Base-by-base conservation (phyloP, 2,113 vertebrate genomes). In the Rhodinocichla rosea region DNA sequence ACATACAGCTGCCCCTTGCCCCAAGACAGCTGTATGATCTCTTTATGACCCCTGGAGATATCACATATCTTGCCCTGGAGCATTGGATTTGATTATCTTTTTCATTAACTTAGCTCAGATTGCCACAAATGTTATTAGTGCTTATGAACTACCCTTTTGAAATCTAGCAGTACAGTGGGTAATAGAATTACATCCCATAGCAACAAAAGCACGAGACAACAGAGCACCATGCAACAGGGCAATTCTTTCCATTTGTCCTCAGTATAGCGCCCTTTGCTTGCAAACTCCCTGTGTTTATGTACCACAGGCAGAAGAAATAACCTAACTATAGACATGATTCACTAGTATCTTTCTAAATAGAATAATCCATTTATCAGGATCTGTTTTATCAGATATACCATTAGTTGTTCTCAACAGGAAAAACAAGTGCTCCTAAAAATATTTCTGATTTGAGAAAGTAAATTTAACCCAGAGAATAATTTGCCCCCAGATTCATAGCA, bases 71-170 rank as follows among this genome's bases (percentile, higher is more conserved):
- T 91, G 39, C 87, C 79, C 65, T 69, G 69, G 57, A 91, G 92
- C 76, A 93, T 86, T 85, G 90, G 85, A 94, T 97, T 80, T 88
- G 71, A 95, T 94, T 94, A 94, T 70, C 95, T 96, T 92, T 96
- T 96, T 97, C 96, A 94, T 96, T 97, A 94, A 90, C 82, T 93
- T 94, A 94, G 90, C 82, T 97, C 75, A 93, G 68, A 96, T 96
- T 95, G 90, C 93, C 93, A 83, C 85, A 92, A 93, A 95, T 88
- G 75, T 88, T 96, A 94, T 97, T 93, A 94, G 53, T 64, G 90
- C 81, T 93, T 94, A 95, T 95, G 93, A 95, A 95, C 87, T 88
- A 86, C 45, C 67, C 71, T 96, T 95, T 89, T 95, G 85, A 96
- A 95, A 96, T 88, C 82, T 74, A 83, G 49, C 87, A 94, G 88